Base-by-base conservation (phyloP, 2,888 invertebrate genomes). In the Phyllotreta striolata region DNA sequence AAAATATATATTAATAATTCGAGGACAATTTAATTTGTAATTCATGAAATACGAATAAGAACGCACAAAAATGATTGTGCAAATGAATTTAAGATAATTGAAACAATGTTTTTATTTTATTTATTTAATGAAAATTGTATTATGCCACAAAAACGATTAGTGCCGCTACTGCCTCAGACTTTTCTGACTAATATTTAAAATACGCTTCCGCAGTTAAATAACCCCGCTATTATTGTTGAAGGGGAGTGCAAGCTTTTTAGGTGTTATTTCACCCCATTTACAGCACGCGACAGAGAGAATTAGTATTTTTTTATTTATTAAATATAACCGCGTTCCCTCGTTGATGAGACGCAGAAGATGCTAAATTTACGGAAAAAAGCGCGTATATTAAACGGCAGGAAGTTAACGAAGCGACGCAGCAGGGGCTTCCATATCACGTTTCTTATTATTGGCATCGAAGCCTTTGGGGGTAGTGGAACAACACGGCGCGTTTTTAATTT, bases 131-230 rank as follows among this genome's bases (percentile, higher is more conserved):
- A 41, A 10, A 41, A n/a, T 41, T 41, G 9, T 41, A 4, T 41
- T 41, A 9, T 41, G 5, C 3, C 10, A 41, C 10, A 41, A 41
- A 41, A 41, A 41, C 24, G 10, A 41, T 51, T 13, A 35, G 38
- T 35, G 10, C 34, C 73, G 74, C 74, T 70, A 37, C 60, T 60
- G 60, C 4, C 24, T 6, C n/a, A 24, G 47, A 60, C 76, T 74
- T 77, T 74, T 52, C 37, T 75, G 76, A 70, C 73, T 69, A 76
- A 78, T 77, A 77, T 79, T 79, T 78, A 78, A 78, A 77, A 72
- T 77, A 70, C 69, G 73, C 77, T 74, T 74, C 76, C 78, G 75
- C 73, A 74, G 72, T 76, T 72, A 76, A 76, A 77, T 75, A 76
- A 76, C 74, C 64, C 70, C 66, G 71, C 66, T 73, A 72, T 73